These are phyloP conservation scores for Nephrocerus scutellatus DNA, from an alignment of 2,888 invertebrate species.

Conservation along the genomic window DNA sequence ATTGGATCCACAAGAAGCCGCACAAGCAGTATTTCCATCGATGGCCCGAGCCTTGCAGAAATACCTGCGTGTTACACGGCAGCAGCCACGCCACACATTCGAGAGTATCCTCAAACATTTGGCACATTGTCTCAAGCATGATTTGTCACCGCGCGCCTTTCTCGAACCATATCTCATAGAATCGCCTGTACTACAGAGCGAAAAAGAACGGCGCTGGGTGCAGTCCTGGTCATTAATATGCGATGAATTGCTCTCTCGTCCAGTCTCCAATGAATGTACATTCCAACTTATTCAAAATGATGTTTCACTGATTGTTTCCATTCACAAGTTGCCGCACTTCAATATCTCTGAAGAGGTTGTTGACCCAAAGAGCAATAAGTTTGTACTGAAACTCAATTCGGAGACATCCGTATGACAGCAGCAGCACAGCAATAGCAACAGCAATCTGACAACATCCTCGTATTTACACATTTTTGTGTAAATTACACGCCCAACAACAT, in stretches of 20 bases:
- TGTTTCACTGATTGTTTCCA: slow-evolving; percentile 80
- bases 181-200: slow-evolving; percentile 77
- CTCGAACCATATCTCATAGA: slow-evolving; percentile 86
- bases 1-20: slow-evolving; percentile 92
- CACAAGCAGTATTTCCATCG: slow-evolving; percentile 95
- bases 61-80: slow-evolving; percentile 88
- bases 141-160: slow-evolving; percentile 90
- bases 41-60: slow-evolving; percentile 95
- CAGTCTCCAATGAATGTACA: slow-evolving; percentile 71
- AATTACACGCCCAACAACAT: too few relatives aligned
- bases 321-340: slow-evolving; percentile 84
- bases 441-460: slow-evolving; percentile 44
- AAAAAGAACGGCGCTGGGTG: slow-evolving; percentile 70
- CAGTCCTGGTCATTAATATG: slow-evolving; percentile 96
- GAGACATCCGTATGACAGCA: slow-evolving; percentile 89
- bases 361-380: slow-evolving; percentile 92
- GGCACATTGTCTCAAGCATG: slow-evolving; percentile 85
- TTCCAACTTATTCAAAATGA: slow-evolving; percentile 93
- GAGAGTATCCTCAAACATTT: slow-evolving; percentile 87
- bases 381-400: slow-evolving; percentile 87
- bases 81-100: slow-evolving; percentile 92
- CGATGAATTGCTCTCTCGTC: slow-evolving; percentile 81
- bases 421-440: slow-evolving; percentile 22
- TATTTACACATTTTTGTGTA: slow-evolving; percentile 44
- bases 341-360: slow-evolving; percentile 93